Conservation (phyloP, 2,113 vertebrate genomes). For the Lepus europaeus region DNA sequence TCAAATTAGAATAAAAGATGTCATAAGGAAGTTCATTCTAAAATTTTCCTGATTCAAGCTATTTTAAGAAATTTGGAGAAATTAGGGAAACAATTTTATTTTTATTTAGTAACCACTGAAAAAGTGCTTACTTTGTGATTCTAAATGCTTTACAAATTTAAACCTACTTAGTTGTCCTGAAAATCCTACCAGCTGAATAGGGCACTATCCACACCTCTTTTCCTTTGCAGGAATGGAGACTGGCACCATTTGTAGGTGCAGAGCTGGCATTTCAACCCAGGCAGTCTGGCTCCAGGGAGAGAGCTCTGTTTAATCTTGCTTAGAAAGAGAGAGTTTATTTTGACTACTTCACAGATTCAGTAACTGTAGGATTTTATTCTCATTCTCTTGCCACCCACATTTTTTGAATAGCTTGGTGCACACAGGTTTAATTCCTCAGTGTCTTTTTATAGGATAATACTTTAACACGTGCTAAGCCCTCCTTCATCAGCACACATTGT, state of each 20-base stretch:
- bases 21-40: slow-evolving; percentile 6
- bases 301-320: slow-evolving; percentile 60
- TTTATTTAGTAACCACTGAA: background rate
- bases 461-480: slow-evolving; percentile 22
- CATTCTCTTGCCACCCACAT: slow-evolving; percentile 52
- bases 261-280: slow-evolving; percentile 30
- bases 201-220: background rate
- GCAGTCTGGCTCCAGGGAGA: slow-evolving; percentile 25
- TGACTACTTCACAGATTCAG: slow-evolving; percentile 64
- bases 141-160: background rate
- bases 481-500: slow-evolving; percentile 23
- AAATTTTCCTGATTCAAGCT: slow-evolving; percentile 19
- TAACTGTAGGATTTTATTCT: slow-evolving; percentile 67
- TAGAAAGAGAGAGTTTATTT: slow-evolving; percentile 57
- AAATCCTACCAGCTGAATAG: background rate
- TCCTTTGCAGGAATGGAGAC: background rate
- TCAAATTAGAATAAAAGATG: background rate
- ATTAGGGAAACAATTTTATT: background rate
- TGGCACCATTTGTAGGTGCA: background rate
- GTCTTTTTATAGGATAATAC: slow-evolving; percentile 26
- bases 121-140: background rate
- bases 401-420: slow-evolving; percentile 35
- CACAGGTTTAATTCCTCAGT: slow-evolving; percentile 50
- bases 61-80: slow-evolving; percentile 32
- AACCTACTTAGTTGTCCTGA: background rate